A percentile compares a stretch with the other conserved stretches of the same genome.
These are phyloP conservation scores for Chaetodon auriga DNA, from an alignment of 2,113 vertebrate genomes.

Conservation along the genomic window DNA sequence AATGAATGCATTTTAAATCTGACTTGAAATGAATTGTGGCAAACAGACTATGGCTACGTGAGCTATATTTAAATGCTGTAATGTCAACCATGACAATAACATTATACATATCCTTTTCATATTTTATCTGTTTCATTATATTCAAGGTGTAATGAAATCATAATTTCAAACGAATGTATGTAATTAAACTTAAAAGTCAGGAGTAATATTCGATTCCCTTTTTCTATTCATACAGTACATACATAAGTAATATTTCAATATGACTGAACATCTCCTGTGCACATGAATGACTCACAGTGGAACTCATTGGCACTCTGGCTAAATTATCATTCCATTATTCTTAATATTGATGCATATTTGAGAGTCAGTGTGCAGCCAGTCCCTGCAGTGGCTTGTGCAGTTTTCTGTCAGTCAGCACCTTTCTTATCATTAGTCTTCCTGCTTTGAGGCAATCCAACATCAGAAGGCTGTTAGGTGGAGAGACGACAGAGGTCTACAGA, in stretches of 20 bases:
- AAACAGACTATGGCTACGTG: not conserved
- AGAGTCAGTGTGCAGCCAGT: conserved; percentile 12
- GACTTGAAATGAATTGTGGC: conserved; percentile 30
- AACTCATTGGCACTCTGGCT: conserved; percentile 13
- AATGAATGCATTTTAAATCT: conserved; percentile 59
- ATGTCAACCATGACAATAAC: conserved; percentile 10
- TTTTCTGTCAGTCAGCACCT: conserved; percentile 43
- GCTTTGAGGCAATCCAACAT: conserved; percentile 34
- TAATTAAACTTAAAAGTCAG: conserved; percentile 48
- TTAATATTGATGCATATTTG: conserved; percentile 38
- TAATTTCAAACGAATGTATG: conserved; percentile 49
- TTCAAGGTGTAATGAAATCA: conserved; percentile 38
- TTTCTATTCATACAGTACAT: conserved; percentile 36
- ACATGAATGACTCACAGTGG: conserved; percentile 31
- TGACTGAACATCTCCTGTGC: conserved; percentile 43
- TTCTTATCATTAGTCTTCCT: conserved; percentile 42
- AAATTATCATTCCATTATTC: conserved; percentile 50
- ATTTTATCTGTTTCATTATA: conserved; percentile 48
- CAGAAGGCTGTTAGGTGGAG: conserved; percentile 33
- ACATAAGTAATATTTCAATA: conserved; percentile 39
- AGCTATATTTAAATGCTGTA: conserved; percentile 11
- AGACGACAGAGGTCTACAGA: conserved; percentile 30
- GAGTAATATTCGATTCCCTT: conserved; percentile 40
- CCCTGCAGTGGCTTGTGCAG: conserved; percentile 26
- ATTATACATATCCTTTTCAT: not conserved